phyloP scores from a whole-genome alignment of 2,113 vertebrate genomes.

The Bos indicus region DNA sequence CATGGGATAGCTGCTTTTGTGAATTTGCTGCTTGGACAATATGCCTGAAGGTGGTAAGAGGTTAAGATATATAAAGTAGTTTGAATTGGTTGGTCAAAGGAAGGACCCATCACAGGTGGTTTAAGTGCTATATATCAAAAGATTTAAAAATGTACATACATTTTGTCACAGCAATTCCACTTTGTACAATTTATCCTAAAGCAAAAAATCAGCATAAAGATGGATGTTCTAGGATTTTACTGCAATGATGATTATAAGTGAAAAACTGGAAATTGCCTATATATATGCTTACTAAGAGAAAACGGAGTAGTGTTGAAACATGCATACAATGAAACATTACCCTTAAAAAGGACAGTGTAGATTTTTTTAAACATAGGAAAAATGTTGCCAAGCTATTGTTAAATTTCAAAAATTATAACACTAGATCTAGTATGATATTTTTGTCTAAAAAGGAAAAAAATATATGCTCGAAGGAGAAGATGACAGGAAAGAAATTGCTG shows the following conservation, averaged over 20 bases:
- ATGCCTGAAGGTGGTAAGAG: not conserved
- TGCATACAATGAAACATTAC: not conserved
- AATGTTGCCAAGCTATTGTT: not conserved
- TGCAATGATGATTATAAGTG: not conserved
- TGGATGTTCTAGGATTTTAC: rapidly evolving
- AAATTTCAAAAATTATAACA: not conserved
- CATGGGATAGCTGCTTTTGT: not conserved
- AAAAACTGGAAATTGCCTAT: not conserved
- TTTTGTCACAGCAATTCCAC: not conserved
- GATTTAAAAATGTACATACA: not conserved
- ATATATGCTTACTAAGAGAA: not conserved
- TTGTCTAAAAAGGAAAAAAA: not conserved
- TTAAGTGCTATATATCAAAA: not conserved
- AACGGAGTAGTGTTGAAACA: not conserved
- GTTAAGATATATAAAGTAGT: not conserved
- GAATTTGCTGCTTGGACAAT: not conserved
- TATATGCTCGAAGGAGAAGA: not conserved
- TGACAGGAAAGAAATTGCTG: not conserved
- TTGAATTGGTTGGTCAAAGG: not conserved
- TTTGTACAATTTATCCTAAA: not conserved
- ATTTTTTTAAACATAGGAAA: not conserved
- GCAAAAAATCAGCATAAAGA: not conserved
- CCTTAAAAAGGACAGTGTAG: not conserved
- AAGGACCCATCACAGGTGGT: not conserved
- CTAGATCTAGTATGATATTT: not conserved